Base-by-base conservation (phyloP, 2,797 vertebrate species). In the Toxotes lorentzi region DNA sequence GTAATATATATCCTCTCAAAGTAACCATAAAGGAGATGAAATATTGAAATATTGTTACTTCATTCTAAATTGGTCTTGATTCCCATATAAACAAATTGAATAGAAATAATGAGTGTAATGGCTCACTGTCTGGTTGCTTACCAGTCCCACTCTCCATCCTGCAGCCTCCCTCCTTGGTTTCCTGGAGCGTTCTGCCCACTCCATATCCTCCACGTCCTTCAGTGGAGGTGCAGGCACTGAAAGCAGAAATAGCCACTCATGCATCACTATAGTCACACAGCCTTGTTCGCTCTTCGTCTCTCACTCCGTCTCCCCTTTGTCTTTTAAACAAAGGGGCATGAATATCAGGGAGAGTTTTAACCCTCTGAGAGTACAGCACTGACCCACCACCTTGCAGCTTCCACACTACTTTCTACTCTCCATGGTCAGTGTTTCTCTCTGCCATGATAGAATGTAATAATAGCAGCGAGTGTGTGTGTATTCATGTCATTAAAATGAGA, bases 221-320 rank as follows among this genome's bases (percentile, higher is more conserved):
- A 91, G 81, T 59, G 30, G 43, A 87, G 85, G 83, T 76, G 83
- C 85, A 79, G 69, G 84, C 77, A 58, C 77, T 79, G 86, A 73
- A 60, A 89, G 79, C 87, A 88, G 87, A 91, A 91, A 93, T 93
- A 93, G 88, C 84, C 77, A 80, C 87, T 86, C 89, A 85, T 92
- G 88, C 87, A 89, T 93, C 91, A 91, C 85, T 24, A 47, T 70
- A 85, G 82, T 81, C 76, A 50, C 76, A 57, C 64, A 54, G 78
- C 80, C 83, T 78, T 45, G 76, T 70, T 77, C 64, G 16, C 70
- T 79, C 68, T 48, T 80, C 51, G 4, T 79, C 50, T 69, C 64
- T 84, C 81, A 63, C 81, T 78, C 82, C 73, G 71, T 81, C 71
- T 83, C 70, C 73, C 54, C 24, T 87, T 86, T 87, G 86, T 93